Percentiles rank a stretch among this genome's conserved stretches.
These are phyloP conservation scores for Temnothorax unifasciatus DNA, from an alignment of 2,888 invertebrate genomes.

Conservation along the genomic window DNA sequence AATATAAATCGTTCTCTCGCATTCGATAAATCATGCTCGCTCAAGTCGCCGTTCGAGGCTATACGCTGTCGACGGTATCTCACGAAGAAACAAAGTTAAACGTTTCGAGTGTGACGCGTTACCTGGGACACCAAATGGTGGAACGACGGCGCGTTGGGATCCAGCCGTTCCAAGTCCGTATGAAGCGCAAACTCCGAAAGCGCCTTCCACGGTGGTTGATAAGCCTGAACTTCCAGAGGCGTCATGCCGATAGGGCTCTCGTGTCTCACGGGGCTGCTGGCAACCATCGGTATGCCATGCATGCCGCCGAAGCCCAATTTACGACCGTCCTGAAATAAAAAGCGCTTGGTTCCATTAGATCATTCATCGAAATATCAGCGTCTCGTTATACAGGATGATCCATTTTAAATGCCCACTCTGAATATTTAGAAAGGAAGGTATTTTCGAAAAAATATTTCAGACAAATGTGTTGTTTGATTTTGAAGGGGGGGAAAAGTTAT, in stretches of 20 bases:
- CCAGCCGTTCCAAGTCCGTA: constrained; percentile 95
- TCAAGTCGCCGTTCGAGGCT: not conserved
- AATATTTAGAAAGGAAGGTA: not conserved
- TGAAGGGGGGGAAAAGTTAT: not conserved
- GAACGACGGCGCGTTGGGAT: constrained; percentile 96
- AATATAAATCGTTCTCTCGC: not conserved
- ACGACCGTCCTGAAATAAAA: constrained; percentile 94
- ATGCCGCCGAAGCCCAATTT: constrained; percentile 97
- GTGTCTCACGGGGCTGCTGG: constrained; percentile 96
- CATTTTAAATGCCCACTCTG: not conserved
- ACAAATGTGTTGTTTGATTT: not conserved
- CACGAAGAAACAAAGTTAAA: not conserved
- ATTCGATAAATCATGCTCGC: not conserved
- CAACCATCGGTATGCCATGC: constrained; percentile 99
- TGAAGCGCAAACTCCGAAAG: constrained; percentile 98
- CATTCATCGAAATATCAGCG: constrained; percentile 9
- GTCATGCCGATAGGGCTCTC: constrained; percentile 95
- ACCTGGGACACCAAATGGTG: constrained; percentile 99
- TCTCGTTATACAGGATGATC: not conserved
- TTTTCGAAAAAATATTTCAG: not conserved
- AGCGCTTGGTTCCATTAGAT: constrained; percentile 87
- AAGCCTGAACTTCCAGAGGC: constrained; percentile 95
- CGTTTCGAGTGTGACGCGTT: constrained; percentile 69
- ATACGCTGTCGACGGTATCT: not conserved
- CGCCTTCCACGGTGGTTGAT: constrained; percentile 99